phyloP scores from a whole-genome alignment of 1,140 invertebrate genomes.

The Diorhabda elongata region DNA sequence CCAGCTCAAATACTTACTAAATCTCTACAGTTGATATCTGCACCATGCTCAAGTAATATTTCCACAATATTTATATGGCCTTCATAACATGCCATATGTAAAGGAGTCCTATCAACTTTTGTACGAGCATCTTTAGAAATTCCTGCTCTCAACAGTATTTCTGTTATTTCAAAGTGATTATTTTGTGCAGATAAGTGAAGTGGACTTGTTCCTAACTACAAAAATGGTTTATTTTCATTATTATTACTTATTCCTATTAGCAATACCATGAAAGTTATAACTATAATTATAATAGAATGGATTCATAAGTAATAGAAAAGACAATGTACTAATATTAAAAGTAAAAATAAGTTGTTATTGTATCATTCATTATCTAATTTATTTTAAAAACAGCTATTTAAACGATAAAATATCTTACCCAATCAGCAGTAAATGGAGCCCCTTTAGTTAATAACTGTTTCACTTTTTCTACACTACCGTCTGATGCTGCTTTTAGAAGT shows the following conservation, averaged over 20 bases:
- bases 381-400: no score
- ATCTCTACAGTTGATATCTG: slow-evolving; percentile 75
- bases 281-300: no score
- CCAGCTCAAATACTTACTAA: slow-evolving; percentile 61
- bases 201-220: slow-evolving; percentile 81
- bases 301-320: no score
- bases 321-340: no score
- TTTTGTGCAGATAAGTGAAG: slow-evolving; percentile 81
- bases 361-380: no score
- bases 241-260: no score
- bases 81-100: slow-evolving; percentile 83
- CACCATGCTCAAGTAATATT: slow-evolving; percentile 71
- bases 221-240: no score
- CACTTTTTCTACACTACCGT: slow-evolving; percentile 74
- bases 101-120: slow-evolving; percentile 87
- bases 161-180: slow-evolving; percentile 77
- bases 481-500: slow-evolving; percentile 70
- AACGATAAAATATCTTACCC: slow-evolving; percentile 56
- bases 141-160: slow-evolving; percentile 77
- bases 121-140: slow-evolving; percentile 83
- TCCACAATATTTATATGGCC: slow-evolving; percentile 76
- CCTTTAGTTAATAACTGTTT: slow-evolving; percentile 78
- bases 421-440: slow-evolving; percentile 88
- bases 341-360: no score
- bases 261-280: no score